phyloP scores from a whole-genome alignment of 2,888 invertebrate genomes.

The Iselma pallidipennis region DNA sequence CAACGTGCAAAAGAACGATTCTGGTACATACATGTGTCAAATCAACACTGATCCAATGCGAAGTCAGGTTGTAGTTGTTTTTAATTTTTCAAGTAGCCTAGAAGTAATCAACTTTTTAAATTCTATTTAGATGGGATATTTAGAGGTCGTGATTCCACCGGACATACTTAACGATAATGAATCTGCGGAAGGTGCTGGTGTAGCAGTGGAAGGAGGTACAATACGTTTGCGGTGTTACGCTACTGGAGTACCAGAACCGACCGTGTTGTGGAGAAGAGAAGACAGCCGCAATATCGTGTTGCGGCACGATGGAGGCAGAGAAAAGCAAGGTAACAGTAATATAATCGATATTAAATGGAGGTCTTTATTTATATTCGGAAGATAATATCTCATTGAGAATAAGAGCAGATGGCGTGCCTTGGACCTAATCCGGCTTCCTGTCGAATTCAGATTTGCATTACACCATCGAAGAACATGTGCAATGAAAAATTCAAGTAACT shows the following conservation, averaged over 20 bases:
- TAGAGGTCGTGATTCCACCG: constrained; percentile 86
- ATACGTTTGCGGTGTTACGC: constrained; percentile 77
- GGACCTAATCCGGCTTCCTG: constrained; percentile 44
- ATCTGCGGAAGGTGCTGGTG: constrained; percentile 69
- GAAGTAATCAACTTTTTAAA: constrained; percentile 1
- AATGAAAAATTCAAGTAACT: constrained; percentile 52
- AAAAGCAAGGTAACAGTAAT: constrained; percentile 67
- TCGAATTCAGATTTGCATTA: constrained; percentile 48
- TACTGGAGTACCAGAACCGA: constrained; percentile 80
- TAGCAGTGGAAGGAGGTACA: constrained; percentile 79
- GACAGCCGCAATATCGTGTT: constrained; percentile 76
- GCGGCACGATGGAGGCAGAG: constrained; percentile 71
- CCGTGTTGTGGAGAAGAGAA: constrained; percentile 79
- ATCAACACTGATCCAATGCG: constrained; percentile 91
- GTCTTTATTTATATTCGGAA: constrained; percentile 24
- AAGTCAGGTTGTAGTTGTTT: constrained; percentile 67
- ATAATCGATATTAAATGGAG: constrained; percentile 15
- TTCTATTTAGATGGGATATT: constrained; percentile 74
- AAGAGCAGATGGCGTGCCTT: constrained; percentile 46
- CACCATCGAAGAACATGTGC: constrained; percentile 48
- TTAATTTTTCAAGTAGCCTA: not conserved
- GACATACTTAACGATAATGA: constrained; percentile 81
- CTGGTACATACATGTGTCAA: constrained; percentile 94
- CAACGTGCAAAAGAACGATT: constrained; percentile 88
- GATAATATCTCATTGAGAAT: constrained; percentile 28